Evolutionary conservation across 2,888 invertebrate species (phyloP).

Genomic region (Thelaira solivaga): DNA sequence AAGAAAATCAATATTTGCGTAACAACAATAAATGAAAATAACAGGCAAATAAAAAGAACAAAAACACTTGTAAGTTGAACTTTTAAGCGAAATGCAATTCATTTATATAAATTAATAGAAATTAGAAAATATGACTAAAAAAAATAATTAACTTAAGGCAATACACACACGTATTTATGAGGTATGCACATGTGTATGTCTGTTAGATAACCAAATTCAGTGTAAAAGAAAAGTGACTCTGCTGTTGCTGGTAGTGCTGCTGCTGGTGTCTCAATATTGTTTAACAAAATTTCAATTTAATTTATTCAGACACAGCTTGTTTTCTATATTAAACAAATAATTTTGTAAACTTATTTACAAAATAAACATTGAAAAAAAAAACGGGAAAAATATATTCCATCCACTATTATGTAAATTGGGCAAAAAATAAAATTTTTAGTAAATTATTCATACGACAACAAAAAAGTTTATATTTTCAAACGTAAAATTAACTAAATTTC

Average conservation of each 20-base stretch:
- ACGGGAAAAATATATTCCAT: no score
- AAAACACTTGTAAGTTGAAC: conserved; percentile 1
- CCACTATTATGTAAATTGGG: conserved; percentile 13
- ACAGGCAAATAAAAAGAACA: conserved; percentile 12
- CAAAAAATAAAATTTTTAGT: not conserved
- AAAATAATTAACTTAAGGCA: not conserved
- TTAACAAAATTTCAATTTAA: conserved; percentile 24
- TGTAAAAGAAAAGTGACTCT: conserved; percentile 1
- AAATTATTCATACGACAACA: no score
- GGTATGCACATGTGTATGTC: conserved; percentile 9
- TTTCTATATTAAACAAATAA: not conserved
- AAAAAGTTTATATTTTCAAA: no score
- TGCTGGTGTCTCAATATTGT: not conserved
- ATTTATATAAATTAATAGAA: conserved; percentile 11
- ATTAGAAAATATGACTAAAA: not conserved
- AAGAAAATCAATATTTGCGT: conserved; percentile 62
- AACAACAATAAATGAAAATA: conserved; percentile 40
- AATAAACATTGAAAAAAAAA: not conserved
- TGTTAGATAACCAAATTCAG: conserved; percentile 55
- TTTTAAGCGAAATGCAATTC: not conserved
- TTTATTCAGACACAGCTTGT: not conserved
- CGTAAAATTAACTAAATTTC: not conserved
- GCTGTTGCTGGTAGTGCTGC: no score
- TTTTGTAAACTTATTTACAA: not conserved
- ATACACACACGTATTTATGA: conserved; percentile 2